phyloP scores from a whole-genome alignment of 1,140 invertebrate genomes.

The Drosophila tani region DNA sequence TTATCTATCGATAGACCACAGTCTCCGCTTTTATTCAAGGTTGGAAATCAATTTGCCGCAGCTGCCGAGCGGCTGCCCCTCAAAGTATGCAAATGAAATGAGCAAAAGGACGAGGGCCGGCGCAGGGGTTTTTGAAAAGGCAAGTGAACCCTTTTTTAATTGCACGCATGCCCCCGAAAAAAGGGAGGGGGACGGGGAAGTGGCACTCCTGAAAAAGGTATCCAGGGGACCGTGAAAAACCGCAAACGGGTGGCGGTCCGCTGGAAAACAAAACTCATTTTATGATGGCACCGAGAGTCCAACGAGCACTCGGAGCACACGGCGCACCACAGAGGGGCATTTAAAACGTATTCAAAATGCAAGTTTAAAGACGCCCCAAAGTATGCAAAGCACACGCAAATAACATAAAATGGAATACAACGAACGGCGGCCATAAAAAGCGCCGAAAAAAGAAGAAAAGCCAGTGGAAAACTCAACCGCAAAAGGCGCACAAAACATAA shows the following conservation, averaged over 20 bases:
- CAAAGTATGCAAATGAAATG: slow-evolving; percentile 75
- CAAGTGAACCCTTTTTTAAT: slow-evolving; percentile 64
- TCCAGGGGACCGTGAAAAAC: slow-evolving; percentile 46
- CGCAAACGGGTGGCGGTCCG: slow-evolving; percentile 25
- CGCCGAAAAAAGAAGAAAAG: slow-evolving; percentile 35
- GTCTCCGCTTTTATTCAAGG: slow-evolving; percentile 28
- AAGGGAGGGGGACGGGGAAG: not conserved
- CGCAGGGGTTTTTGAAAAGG: slow-evolving; percentile 10
- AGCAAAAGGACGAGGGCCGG: slow-evolving; percentile 3
- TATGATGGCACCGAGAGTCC: slow-evolving; percentile 16
- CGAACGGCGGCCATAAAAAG: slow-evolving; percentile 43
- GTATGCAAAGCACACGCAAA: slow-evolving; percentile 75
- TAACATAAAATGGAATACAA: slow-evolving; percentile 57
- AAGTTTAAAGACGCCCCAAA: slow-evolving; percentile 77
- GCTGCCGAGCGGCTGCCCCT: slow-evolving; percentile 22
- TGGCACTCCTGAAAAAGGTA: slow-evolving; percentile 35
- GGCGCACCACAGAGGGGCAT: slow-evolving; percentile 50
- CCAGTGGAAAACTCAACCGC: slow-evolving; percentile 67
- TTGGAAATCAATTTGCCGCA: slow-evolving; percentile 53
- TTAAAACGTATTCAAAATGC: slow-evolving; percentile 78
- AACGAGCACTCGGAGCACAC: not conserved
- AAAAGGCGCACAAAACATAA: slow-evolving; percentile 58
- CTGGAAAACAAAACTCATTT: slow-evolving; percentile 40
- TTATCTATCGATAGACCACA: not conserved
- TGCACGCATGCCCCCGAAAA: slow-evolving; percentile 57